These are phyloP conservation scores for Protomyctophum bolini DNA, from an alignment of 2,113 vertebrate species.

Conservation along the genomic window DNA sequence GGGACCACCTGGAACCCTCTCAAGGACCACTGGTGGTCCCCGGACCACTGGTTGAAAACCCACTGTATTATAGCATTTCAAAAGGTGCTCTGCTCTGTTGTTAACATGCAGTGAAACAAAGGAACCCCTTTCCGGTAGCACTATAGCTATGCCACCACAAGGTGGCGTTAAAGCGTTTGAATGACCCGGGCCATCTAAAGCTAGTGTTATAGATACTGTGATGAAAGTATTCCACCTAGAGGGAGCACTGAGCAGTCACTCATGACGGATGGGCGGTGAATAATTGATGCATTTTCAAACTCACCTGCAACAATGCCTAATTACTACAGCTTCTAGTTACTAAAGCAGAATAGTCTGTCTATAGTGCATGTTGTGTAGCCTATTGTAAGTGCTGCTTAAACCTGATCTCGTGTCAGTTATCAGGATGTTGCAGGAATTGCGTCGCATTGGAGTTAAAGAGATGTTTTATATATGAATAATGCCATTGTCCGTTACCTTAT, in stretches of 20 bases:
- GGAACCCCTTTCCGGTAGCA: background rate
- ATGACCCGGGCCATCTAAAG: background rate
- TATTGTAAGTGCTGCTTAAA: too few relatives aligned
- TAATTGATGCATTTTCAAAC: conserved; percentile 62
- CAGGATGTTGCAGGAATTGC: background rate
- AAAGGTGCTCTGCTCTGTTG: background rate
- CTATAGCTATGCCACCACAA: conserved; percentile 43
- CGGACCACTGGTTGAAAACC: too few relatives aligned
- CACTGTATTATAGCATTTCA: background rate
- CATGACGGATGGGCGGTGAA: conserved; percentile 65
- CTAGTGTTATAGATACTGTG: conserved; percentile 44
- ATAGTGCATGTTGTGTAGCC: background rate
- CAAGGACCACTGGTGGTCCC: too few relatives aligned
- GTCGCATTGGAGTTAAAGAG: background rate
- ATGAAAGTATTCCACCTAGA: conserved; percentile 21
- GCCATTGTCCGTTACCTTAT: background rate
- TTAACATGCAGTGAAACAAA: background rate
- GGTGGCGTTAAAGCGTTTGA: conserved; percentile 33
- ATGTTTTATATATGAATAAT: background rate
- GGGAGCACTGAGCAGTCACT: conserved; percentile 54
- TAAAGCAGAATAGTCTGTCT: conserved; percentile 8
- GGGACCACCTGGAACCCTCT: too few relatives aligned
- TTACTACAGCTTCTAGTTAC: conserved; percentile 31
- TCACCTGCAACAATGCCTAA: conserved; percentile 43
- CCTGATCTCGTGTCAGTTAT: background rate